Percentiles rank a stretch among this genome's conserved stretches.
Conservation (phyloP, 2,888 invertebrate species). For the Alviniconcha strummeri region DNA sequence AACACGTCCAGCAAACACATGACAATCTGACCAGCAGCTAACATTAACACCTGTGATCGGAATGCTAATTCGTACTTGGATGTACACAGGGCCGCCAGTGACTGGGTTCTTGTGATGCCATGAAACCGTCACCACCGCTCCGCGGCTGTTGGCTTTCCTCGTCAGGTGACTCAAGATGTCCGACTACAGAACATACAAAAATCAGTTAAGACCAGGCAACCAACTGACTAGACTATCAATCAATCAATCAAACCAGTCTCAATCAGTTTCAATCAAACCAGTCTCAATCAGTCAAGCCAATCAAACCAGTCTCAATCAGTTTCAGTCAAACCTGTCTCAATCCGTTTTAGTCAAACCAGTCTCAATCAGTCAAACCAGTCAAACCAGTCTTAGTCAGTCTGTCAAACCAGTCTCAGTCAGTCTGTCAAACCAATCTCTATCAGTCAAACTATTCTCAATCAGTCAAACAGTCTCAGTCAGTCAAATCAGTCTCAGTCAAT, state of each 20-base stretch:
- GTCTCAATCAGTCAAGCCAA: background rate
- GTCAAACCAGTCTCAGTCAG: too few relatives aligned
- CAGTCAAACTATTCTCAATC: too few relatives aligned
- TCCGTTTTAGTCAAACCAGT: too few relatives aligned
- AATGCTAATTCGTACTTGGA: background rate
- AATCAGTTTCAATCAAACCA: background rate
- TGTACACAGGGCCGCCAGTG: background rate
- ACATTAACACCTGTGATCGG: background rate
- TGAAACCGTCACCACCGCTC: background rate
- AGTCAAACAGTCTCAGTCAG: too few relatives aligned
- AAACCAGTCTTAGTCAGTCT: too few relatives aligned
- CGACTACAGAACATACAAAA: background rate
- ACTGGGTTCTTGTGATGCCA: constrained; percentile 9
- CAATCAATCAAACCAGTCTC: background rate
- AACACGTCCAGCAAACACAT: background rate
- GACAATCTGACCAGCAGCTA: background rate
- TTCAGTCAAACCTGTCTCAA: background rate
- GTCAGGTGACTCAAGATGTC: background rate
- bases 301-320: background rate
- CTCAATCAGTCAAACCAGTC: too few relatives aligned
- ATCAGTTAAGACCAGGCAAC: background rate
- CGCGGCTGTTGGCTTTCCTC: background rate
- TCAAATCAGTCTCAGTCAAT: too few relatives aligned
- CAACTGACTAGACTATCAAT: background rate
- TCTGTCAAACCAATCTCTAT: too few relatives aligned